These are phyloP conservation scores for Athripsodes cinereus DNA, from an alignment of 2,888 invertebrate genomes.

Conservation along the genomic window DNA sequence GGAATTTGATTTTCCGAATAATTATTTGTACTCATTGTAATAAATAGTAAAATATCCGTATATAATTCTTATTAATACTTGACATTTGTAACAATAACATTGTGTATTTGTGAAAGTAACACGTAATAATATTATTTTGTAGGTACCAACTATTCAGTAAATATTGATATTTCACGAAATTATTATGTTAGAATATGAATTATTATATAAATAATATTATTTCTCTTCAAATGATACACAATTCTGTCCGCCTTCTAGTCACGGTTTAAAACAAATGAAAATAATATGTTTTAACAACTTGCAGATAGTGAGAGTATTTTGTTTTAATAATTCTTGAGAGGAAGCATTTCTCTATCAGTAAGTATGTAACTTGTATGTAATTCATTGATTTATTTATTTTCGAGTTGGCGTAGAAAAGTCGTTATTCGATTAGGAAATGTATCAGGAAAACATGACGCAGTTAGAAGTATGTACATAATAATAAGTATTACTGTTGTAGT, in stretches of 20 bases:
- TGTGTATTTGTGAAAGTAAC: neutral
- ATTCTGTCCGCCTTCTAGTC: neutral
- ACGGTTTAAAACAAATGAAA: neutral
- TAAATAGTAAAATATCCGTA: too few relatives aligned
- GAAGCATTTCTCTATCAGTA: too few relatives aligned
- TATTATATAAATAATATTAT: neutral
- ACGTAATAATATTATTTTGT: neutral
- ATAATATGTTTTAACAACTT: too few relatives aligned
- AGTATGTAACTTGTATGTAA: too few relatives aligned
- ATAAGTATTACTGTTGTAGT: neutral
- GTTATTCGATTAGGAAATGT: conserved; percentile 15
- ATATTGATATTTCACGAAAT: conserved; percentile 1
- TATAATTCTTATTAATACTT: too few relatives aligned
- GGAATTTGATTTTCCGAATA: too few relatives aligned
- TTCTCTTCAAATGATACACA: neutral
- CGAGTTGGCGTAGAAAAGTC: conserved; percentile 12
- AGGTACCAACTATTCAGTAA: neutral
- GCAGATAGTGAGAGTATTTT: too few relatives aligned
- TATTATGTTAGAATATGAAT: neutral
- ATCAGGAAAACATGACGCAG: conserved; percentile 15
- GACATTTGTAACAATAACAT: neutral
- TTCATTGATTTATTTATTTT: conserved; percentile 13
- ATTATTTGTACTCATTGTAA: too few relatives aligned
- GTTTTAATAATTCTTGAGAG: too few relatives aligned
- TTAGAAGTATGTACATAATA: neutral